A percentile compares a stretch with the other conserved stretches of the same genome.
Evolutionary conservation across 2,888 invertebrate species (phyloP).

Genomic region (Hydroisotoma schaefferi): DNA sequence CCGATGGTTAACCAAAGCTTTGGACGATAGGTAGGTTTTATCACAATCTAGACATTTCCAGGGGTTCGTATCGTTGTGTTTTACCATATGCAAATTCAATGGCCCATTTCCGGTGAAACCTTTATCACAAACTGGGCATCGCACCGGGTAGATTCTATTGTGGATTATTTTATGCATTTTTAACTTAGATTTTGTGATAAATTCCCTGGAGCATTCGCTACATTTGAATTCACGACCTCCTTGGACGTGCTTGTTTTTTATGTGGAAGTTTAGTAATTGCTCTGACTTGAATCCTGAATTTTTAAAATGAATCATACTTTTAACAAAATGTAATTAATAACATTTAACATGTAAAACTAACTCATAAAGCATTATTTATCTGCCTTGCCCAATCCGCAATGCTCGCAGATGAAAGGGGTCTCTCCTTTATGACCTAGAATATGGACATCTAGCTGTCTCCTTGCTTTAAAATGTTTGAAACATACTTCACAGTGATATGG

Average conservation of each 20-base stretch:
- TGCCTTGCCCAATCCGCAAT: background rate
- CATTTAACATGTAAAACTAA: background rate
- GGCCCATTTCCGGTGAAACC: background rate
- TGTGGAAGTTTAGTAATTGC: conserved; percentile 13
- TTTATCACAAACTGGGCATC: conserved; percentile 4
- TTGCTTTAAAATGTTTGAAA: background rate
- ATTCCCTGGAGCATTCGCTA: conserved; percentile 12
- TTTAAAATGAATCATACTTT: background rate
- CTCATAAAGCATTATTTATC: background rate
- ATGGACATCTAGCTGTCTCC: background rate
- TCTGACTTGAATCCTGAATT: conserved; percentile 20
- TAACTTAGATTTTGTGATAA: conserved; percentile 20
- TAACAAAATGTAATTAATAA: background rate
- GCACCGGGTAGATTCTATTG: background rate
- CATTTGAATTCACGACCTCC: conserved; percentile 23
- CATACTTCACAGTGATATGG: background rate
- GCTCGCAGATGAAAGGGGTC: conserved; percentile 5
- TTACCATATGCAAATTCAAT: background rate
- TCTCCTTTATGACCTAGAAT: background rate
- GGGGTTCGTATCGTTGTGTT: background rate
- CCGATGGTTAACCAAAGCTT: background rate
- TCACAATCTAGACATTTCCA: conserved; percentile 5
- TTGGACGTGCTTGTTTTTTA: conserved; percentile 25
- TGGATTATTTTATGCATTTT: conserved; percentile 3
- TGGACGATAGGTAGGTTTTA: background rate